phyloP scores from a whole-genome alignment of 2,797 vertebrate genomes.

The Bovichtus diacanthus region DNA sequence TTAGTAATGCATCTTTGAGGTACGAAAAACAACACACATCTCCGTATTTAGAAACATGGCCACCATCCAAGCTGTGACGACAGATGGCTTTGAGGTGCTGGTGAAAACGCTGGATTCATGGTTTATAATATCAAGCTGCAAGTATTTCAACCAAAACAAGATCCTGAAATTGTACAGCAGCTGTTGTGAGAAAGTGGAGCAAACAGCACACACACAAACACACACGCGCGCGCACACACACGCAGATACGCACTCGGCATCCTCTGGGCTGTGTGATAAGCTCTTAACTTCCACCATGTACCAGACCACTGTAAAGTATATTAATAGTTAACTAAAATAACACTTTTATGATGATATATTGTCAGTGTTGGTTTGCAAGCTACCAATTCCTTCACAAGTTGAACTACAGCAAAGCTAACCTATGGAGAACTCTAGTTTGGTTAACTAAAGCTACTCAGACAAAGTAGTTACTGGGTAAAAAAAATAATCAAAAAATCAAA shows the following conservation, averaged over 20 bases:
- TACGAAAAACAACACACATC: not conserved
- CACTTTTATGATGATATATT: slow-evolving; percentile 14
- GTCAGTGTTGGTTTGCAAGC: too few relatives aligned
- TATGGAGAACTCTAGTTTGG: too few relatives aligned
- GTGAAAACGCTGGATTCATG: slow-evolving; percentile 33
- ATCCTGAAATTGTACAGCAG: slow-evolving; percentile 48
- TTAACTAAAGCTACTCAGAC: too few relatives aligned
- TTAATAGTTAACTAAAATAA: slow-evolving; percentile 49
- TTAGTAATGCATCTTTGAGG: not conserved
- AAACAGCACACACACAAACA: slow-evolving; percentile 24
- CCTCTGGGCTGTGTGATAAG: slow-evolving; percentile 61
- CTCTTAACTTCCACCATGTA: slow-evolving; percentile 33
- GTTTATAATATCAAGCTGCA: slow-evolving; percentile 34
- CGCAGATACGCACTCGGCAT: slow-evolving; percentile 17
- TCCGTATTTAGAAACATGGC: not conserved
- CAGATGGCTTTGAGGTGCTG: slow-evolving; percentile 38
- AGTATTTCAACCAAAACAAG: slow-evolving; percentile 52
- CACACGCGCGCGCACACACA: slow-evolving; percentile 17
- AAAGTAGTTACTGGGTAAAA: too few relatives aligned
- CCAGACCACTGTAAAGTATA: slow-evolving; percentile 35
- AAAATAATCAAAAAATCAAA: too few relatives aligned
- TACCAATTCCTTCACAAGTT: too few relatives aligned
- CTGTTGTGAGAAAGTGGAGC: slow-evolving; percentile 54
- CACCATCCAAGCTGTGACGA: not conserved
- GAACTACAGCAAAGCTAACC: too few relatives aligned